phyloP scores from a whole-genome alignment of 2,797 vertebrate genomes.

The Smutsia gigantea region DNA sequence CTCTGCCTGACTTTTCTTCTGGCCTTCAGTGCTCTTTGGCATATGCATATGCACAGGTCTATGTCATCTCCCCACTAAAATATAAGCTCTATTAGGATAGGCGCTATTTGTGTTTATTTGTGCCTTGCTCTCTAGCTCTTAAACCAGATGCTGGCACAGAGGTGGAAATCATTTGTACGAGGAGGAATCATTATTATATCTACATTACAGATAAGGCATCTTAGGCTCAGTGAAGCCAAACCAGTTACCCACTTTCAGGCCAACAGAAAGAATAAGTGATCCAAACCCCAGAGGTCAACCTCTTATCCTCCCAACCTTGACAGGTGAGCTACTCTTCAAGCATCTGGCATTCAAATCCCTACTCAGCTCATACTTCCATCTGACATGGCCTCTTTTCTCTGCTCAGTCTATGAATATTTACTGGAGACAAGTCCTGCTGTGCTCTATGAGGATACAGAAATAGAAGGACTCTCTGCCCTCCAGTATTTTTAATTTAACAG shows the following conservation, averaged over 20 bases:
- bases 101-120: not conserved
- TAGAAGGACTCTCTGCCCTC: not conserved
- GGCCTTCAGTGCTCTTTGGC: accelerated
- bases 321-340: accelerated
- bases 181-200: no score
- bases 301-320: not conserved
- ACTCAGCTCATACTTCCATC: accelerated
- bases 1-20: no score
- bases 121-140: not conserved
- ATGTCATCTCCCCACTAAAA: not conserved
- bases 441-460: not conserved
- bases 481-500: not conserved
- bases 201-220: no score
- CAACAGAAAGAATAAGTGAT: not conserved
- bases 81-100: not conserved
- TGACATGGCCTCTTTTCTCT: not conserved
- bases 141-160: not conserved
- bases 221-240: not conserved
- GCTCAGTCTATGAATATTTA: not conserved
- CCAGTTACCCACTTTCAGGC: not conserved
- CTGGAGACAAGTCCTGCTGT: not conserved
- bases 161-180: not conserved
- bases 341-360: accelerated
- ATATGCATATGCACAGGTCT: accelerated
- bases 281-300: no score